Evolutionary conservation across 2,113 vertebrate species (phyloP).

Genomic region (Ictalurus punctatus): DNA sequence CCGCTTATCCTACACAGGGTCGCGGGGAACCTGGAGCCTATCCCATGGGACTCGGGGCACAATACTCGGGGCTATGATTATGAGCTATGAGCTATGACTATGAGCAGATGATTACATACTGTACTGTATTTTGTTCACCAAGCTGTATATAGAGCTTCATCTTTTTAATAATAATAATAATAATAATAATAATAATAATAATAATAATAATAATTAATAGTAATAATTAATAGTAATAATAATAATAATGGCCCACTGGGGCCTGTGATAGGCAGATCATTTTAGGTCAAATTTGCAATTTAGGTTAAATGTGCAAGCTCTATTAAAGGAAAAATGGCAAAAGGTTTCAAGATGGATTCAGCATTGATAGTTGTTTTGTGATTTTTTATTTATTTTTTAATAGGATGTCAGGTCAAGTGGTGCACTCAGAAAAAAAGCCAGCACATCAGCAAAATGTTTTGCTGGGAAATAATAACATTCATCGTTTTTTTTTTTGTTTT

Average conservation of each 20-base stretch:
- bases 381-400: too few relatives aligned
- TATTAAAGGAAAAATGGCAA: neutral
- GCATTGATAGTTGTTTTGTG: neutral
- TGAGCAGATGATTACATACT: neutral
- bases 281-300: neutral
- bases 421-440: neutral
- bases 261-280: neutral
- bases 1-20: too few relatives aligned
- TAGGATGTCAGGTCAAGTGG: neutral
- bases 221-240: neutral
- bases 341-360: neutral
- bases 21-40: too few relatives aligned
- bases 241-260: neutral
- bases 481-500: too few relatives aligned
- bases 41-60: too few relatives aligned
- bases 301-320: neutral
- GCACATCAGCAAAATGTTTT: neutral
- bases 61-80: neutral
- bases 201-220: neutral
- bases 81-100: too few relatives aligned
- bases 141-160: neutral
- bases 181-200: neutral
- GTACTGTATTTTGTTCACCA: neutral
- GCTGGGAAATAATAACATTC: neutral
- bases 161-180: neutral